Evolutionary conservation across 2,888 invertebrate species (phyloP), one percentile per base, ranked within the genome.

Genomic region (Leptinotarsa rubiginosa): DNA sequence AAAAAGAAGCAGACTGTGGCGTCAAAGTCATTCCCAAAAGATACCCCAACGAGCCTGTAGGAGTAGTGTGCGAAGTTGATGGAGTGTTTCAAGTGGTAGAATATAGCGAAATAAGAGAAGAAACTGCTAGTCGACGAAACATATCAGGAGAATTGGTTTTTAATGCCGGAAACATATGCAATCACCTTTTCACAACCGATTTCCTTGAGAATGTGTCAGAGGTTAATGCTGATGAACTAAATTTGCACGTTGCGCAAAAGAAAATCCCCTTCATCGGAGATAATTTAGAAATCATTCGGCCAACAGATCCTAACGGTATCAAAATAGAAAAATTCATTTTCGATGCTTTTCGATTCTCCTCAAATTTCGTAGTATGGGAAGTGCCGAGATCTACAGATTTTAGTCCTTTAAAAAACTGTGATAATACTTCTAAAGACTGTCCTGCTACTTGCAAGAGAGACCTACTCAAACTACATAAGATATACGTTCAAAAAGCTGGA

Each of bases 311-410:
- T 0, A 99, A 99, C 83, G 99, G 99, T 18, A 96, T 99, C 78
- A 99, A 99, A 89, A 94, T 99, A 88, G 99, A 99, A 86, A 99
- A 99, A 87, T 99, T 99, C 86, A 95, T 99, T 15, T 99, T 99
- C 87, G 99, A 99, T 87, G 98, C 98, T 0, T 99, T 99, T 85
- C 95, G 94, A 83, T 97, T 96, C 88, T 93, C 97, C 2, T 92
- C 95, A 79, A 93, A 93, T 82, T 96, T 99, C 85, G 96, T 95
- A n/a, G 96, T 96, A 13, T 95, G 98, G 92, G 97, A 98, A 88
- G 95, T 96, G 0, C 91, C 94, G 0, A 91, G 99, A 64, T 93
- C 95, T 79, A 94, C 95, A 73, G 99, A 99, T 86, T 99, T 99
- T 86, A 97, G 98, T 80, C 98, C 99, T 0, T 88, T 99, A 78